These are phyloP conservation scores for Trachymyrmex cornetzi DNA, from an alignment of 1,140 invertebrate genomes.

Conservation along the genomic window DNA sequence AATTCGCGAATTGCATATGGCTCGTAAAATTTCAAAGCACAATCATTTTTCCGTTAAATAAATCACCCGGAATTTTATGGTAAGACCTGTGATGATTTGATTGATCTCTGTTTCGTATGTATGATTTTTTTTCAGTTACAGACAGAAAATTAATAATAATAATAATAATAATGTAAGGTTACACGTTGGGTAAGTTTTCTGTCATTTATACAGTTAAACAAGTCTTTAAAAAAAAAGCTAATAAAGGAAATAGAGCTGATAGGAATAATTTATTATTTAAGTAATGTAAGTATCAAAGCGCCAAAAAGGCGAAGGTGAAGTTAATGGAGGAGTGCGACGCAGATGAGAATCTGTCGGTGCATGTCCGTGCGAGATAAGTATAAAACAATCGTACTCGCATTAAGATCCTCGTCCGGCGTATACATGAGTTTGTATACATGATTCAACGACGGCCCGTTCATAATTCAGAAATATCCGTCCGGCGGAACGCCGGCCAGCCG, in stretches of 20 bases:
- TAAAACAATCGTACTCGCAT: conserved; percentile 59
- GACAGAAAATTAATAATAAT: no score
- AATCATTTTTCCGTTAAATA: not conserved
- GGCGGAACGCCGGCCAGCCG: conserved; percentile 29
- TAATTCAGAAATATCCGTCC: conserved; percentile 72
- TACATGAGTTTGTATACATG: conserved; percentile 34
- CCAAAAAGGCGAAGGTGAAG: not conserved
- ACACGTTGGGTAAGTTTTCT: no score
- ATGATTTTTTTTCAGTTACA: no score
- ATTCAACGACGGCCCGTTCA: conserved; percentile 58
- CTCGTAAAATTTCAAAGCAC: not conserved
- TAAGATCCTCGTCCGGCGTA: conserved; percentile 48
- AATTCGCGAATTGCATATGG: not conserved
- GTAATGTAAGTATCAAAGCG: not conserved
- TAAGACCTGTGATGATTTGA: not conserved
- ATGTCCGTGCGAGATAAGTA: not conserved
- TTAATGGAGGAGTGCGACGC: no score
- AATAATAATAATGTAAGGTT: no score
- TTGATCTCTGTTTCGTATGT: no score
- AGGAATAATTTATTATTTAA: no score
- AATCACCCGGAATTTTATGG: not conserved
- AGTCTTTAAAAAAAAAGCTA: no score
- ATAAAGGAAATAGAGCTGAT: no score
- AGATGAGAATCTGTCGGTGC: not conserved
- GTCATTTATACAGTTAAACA: no score